Conservation (phyloP, 2,113 vertebrate species). For the Periophthalmus modestus region DNA sequence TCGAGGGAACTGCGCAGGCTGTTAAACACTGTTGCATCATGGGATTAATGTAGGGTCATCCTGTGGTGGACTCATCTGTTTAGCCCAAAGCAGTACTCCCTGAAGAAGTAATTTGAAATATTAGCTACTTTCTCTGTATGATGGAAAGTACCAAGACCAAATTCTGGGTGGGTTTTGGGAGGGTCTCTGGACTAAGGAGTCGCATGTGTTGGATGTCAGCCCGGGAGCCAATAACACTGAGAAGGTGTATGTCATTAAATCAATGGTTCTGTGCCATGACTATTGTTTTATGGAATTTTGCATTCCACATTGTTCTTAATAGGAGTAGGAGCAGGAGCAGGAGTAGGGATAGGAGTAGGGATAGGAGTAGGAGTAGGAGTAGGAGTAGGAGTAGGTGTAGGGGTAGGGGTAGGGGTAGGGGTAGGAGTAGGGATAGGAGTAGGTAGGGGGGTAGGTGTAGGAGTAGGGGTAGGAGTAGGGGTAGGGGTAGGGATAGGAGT, state of each 20-base stretch:
- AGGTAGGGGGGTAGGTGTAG: too few relatives aligned
- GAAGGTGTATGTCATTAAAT: conserved; percentile 49
- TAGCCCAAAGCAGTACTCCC: conserved; percentile 31
- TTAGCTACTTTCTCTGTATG: conserved; percentile 13
- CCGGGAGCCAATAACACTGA: not conserved
- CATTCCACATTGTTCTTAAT: not conserved
- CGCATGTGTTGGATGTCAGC: conserved; percentile 47
- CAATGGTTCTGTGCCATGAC: conserved; percentile 22
- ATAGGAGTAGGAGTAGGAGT: not conserved
- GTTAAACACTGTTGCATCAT: conserved; percentile 45
- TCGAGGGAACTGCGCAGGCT: conserved; percentile 54
- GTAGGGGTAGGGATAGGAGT: too few relatives aligned
- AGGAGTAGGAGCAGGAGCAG: too few relatives aligned
- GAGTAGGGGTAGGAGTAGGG: too few relatives aligned
- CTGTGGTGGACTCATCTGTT: conserved; percentile 20
- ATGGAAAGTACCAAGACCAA: conserved; percentile 44
- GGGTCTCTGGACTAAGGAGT: conserved; percentile 11
- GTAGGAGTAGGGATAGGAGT: too few relatives aligned
- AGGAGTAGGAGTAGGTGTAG: too few relatives aligned
- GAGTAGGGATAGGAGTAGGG: too few relatives aligned
- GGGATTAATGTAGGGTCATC: conserved; percentile 18
- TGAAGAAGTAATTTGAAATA: conserved; percentile 23
- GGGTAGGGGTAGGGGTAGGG: too few relatives aligned
- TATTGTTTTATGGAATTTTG: conserved; percentile 11
- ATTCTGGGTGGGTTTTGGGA: conserved; percentile 15